Evolutionary conservation across 2,888 invertebrate genomes (phyloP).

Genomic region (Apodemia zela): DNA sequence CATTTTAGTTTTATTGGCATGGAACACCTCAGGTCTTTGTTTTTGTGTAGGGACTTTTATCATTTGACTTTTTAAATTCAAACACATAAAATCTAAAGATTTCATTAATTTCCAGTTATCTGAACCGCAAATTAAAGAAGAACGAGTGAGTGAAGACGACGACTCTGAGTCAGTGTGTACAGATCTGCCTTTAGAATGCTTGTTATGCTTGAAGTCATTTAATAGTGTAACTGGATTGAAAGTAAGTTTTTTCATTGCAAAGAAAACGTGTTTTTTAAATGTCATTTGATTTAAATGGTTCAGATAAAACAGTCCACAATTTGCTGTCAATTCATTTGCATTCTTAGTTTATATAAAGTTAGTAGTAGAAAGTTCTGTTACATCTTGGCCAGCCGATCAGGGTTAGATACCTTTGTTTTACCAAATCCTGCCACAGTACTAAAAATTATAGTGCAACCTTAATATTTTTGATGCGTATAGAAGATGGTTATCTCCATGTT

Average conservation of each 20-base stretch:
- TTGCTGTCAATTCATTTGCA: no score
- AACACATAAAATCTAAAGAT: not conserved
- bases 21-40: not conserved
- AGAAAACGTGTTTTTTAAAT: not conserved
- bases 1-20: not conserved
- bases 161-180: conserved; percentile 35
- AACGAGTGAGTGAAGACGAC: conserved; percentile 18
- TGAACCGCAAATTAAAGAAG: conserved; percentile 33
- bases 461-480: no score
- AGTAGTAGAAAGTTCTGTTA: no score
- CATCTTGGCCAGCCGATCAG: no score
- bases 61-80: not conserved
- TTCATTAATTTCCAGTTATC: conserved; percentile 2
- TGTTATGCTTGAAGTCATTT: conserved; percentile 59
- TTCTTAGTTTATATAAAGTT: no score
- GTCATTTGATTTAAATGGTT: no score
- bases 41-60: not conserved
- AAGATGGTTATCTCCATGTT: no score
- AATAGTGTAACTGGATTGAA: conserved; percentile 61
- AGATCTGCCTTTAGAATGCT: conserved; percentile 57
- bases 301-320: no score
- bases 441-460: no score
- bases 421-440: no score
- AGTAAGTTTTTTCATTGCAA: conserved; percentile 39
- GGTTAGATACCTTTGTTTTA: no score